Evolutionary conservation across 2,888 invertebrate species (phyloP), one percentile per base, ranked within the genome.

Genomic region (Phanerotoma sp.): DNA sequence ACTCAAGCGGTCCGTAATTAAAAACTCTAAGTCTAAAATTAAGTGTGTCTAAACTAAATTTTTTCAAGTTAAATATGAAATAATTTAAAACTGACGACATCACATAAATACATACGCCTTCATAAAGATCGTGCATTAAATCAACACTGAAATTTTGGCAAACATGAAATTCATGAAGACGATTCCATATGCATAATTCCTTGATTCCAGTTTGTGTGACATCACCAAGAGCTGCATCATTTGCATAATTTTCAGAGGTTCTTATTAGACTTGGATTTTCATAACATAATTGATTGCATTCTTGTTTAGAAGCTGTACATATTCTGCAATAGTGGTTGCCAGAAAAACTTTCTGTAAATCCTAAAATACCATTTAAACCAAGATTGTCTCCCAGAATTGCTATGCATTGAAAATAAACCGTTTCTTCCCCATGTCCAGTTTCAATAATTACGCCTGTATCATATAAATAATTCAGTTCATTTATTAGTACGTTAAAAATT

Each of bases 41-140:
- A 13, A 47, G 21, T 30, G 47, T 54, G 15, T 57, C 40, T n/a
- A 53, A 45, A 50, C 40, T 51, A 50, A 52, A 58, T 13, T 53
- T 47, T 18, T 60, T 62, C 16, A 45, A 38, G 10, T 46, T n/a
- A 44, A 22, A 46, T 44, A 62, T 53, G 1, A 58, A 56, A 40
- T 45, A 35, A 45, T 61, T 57, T 15, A 59, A 51, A 4, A 61
- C 45, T 9, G 44, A 21, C 15, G 51, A 38, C 51, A 61, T 55
- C 20, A 45, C 56, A 47, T 59, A 62, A 5, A 47, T 21, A 40
- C 49, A 18, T 25, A 54, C 41, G 9, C 61, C 56, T 46, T 59
- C 57, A 3, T 28, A 30, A 18, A 57, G 22, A 47, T 62, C 58
- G 52, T 62, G 62, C 45, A 55, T 51, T 32, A 46, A 21, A 37